Evolutionary conservation across 2,888 invertebrate genomes (phyloP).

Genomic region (Piscicola geometra): DNA sequence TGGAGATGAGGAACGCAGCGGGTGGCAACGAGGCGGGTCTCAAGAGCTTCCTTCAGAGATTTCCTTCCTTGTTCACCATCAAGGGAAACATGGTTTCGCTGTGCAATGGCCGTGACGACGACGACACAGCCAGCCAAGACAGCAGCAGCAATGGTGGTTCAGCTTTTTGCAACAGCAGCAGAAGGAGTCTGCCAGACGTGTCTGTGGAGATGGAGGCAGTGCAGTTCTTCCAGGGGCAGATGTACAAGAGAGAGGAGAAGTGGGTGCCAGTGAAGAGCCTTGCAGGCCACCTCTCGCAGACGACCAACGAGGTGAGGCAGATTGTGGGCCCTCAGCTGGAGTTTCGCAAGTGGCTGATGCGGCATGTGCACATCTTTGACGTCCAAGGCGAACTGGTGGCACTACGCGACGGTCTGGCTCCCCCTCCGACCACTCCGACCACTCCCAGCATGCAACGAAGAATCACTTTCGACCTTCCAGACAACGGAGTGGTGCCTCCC

Average conservation of each 20-base stretch:
- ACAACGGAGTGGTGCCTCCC: conserved; percentile 33
- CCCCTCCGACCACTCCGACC: conserved; percentile 35
- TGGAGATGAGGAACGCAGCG: conserved; percentile 74
- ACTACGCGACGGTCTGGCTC: conserved; percentile 47
- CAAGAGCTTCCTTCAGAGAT: conserved; percentile 90
- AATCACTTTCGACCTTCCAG: conserved; percentile 37
- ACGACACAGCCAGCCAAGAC: conserved; percentile 34
- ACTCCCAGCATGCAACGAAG: conserved; percentile 33
- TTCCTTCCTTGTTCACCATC: conserved; percentile 90
- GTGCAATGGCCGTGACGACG: conserved; percentile 41
- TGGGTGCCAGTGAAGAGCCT: conserved; percentile 95
- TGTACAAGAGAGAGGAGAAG: conserved; percentile 86
- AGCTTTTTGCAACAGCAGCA: no score
- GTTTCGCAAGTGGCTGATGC: conserved; percentile 53
- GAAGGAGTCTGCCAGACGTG: conserved; percentile 48
- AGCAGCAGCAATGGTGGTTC: conserved; percentile 13
- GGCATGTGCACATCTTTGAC: conserved; percentile 56
- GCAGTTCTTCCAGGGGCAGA: conserved; percentile 90
- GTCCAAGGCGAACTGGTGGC: conserved; percentile 54
- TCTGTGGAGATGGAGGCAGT: conserved; percentile 81
- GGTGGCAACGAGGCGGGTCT: conserved; percentile 88
- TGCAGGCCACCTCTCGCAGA: conserved; percentile 90
- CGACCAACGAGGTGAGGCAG: conserved; percentile 60
- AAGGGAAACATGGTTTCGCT: conserved; percentile 61
- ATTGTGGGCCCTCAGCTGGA: conserved; percentile 55